phyloP scores from a whole-genome alignment of 2,113 vertebrate genomes.

The Boulengerochromis microlepis region DNA sequence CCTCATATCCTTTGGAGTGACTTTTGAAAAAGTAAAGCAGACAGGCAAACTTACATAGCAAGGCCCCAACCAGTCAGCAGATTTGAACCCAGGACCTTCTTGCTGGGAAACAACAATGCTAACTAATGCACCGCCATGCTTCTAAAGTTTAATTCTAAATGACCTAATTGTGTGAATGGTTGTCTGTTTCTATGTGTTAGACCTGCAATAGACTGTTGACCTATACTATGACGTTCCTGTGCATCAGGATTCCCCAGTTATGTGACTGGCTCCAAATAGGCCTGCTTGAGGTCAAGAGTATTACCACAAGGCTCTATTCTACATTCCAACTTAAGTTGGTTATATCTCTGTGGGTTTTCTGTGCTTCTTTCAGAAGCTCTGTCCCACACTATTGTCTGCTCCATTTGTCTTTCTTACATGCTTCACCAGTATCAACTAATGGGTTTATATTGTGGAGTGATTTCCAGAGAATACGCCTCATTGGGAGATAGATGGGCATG shows the following conservation, averaged over 20 bases:
- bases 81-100: neutral
- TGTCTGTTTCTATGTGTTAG: neutral
- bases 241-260: neutral
- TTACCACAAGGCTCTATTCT: neutral
- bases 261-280: neutral
- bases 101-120: neutral
- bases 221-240: neutral
- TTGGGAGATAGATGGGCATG: neutral
- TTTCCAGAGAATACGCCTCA: neutral
- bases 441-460: neutral
- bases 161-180: neutral
- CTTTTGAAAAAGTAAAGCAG: neutral
- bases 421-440: constrained; percentile 4
- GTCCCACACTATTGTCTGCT: neutral
- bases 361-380: neutral
- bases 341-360: neutral
- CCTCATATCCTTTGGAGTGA: neutral
- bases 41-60: neutral
- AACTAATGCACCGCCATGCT: neutral
- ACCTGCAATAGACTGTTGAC: neutral
- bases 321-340: neutral
- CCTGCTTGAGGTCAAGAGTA: neutral
- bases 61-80: neutral
- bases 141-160: neutral
- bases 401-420: constrained; percentile 3